phyloP scores from a whole-genome alignment of 2,113 vertebrate genomes.

The Gorsachius goisagi region DNA sequence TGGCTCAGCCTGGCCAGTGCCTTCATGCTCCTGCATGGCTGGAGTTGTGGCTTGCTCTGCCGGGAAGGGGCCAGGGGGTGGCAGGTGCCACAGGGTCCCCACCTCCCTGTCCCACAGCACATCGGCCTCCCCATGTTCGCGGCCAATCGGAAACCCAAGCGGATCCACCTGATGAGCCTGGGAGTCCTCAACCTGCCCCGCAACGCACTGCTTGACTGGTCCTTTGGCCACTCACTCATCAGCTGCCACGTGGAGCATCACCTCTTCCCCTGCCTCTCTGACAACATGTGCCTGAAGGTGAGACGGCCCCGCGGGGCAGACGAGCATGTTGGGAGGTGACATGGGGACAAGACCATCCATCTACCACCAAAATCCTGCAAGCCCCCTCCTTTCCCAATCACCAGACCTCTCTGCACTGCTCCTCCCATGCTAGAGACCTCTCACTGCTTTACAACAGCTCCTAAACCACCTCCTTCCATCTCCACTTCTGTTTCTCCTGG shows the following conservation, averaged over 20 bases:
- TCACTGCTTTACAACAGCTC: neutral
- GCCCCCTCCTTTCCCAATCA: neutral
- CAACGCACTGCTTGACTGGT: constrained; percentile 86
- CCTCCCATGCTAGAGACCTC: neutral
- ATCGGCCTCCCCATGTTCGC: constrained; percentile 93
- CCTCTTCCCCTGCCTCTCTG: constrained; percentile 89
- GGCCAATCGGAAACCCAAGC: constrained; percentile 72
- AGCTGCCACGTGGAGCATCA: constrained; percentile 96
- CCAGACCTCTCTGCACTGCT: neutral
- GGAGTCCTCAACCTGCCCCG: constrained; percentile 89
- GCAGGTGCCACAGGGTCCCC: accelerated
- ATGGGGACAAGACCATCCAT: accelerated
- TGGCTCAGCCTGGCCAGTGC: neutral
- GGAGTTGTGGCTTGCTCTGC: neutral
- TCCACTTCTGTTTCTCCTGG: neutral
- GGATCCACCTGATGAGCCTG: constrained; percentile 89
- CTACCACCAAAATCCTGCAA: neutral
- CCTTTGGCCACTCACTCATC: constrained; percentile 90
- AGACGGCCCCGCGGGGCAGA: accelerated
- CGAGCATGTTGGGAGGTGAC: neutral
- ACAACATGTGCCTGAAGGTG: constrained; percentile 96
- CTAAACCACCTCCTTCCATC: neutral
- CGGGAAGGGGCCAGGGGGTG: neutral
- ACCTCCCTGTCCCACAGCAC: constrained; percentile 74
- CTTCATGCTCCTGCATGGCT: accelerated